Base-by-base conservation (phyloP, 1,140 invertebrate genomes). In the Scaptomyza hsui region DNA sequence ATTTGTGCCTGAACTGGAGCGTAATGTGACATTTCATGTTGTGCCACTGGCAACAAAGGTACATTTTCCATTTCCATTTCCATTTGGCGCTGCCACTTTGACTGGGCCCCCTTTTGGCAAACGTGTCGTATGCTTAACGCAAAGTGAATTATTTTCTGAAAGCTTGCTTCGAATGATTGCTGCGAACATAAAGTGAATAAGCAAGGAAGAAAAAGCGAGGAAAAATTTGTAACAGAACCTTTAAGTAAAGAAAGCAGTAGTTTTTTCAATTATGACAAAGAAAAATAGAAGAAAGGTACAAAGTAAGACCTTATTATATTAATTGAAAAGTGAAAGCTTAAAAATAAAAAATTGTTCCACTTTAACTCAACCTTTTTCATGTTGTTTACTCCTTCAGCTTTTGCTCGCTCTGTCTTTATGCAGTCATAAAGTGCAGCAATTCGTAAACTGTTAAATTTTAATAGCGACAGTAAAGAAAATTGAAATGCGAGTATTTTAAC, bases 1-100 rank as follows among this genome's bases (percentile, higher is more conserved):
- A 81, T 86, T 85, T 80, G 72, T 44, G 63, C 35, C 74, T 72
- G 75, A 89, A 85, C 63, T 89, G 79, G 79, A 89, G 79, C 83
- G 79, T 77, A 85, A 89, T 83, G 73, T 74, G 77, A 86, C 81
- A 88, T 88, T 88, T 78, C 59, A 72, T 85, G 71, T 78, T 65
- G 39, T 63, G 47, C 74, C 63, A 49, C 52, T 53, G 55, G 63
- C 49, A 59, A 49, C 56, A 59, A 59, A 75, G 48, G 16, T 55
- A 60, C 10, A 49, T 57, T 55, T 75, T 63, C 47, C 24, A 37
- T 37, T 29, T 29, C 26, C 26, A 29, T 10, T 37, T 37, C 32
- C 32, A 37, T 37, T 37, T 37, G 32, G 12, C 39, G 49, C 56
- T 61, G 59, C 60, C 6, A 16, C 52, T 47, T 72, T 62, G 35